These are phyloP conservation scores for Vicugna pacos DNA, from an alignment of 2,113 vertebrate genomes.

Conservation along the genomic window DNA sequence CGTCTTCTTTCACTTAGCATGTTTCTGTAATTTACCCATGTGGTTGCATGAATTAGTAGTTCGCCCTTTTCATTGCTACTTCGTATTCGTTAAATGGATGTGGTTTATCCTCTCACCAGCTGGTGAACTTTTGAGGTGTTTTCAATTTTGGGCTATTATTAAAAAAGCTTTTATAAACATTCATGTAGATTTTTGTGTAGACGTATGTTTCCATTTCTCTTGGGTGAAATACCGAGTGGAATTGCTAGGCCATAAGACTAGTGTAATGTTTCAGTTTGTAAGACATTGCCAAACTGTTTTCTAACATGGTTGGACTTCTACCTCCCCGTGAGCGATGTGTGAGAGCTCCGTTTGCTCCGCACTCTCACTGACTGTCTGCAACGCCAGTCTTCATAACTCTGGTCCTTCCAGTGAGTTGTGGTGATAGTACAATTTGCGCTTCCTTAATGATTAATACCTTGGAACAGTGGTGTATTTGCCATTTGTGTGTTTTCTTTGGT, in stretches of 20 bases:
- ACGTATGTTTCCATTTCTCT: slow-evolving; percentile 39
- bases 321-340: neutral
- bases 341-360: neutral
- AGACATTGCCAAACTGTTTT: neutral
- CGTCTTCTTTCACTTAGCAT: neutral
- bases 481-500: neutral
- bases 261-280: neutral
- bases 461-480: neutral
- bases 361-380: neutral
- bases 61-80: neutral
- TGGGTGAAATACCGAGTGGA: neutral
- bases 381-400: neutral
- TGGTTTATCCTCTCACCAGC: neutral
- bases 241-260: neutral
- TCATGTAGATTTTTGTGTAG: neutral
- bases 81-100: neutral
- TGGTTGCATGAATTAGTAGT: neutral
- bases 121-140: neutral
- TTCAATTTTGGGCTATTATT: neutral
- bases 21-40: neutral
- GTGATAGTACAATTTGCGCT: neutral
- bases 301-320: neutral
- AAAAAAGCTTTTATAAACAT: neutral
- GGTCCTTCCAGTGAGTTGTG: neutral
- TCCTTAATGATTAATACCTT: neutral